A percentile compares a stretch with the other conserved stretches of the same genome.
Conservation (phyloP, 2,888 invertebrate species). For the Danaus chrysippus region DNA sequence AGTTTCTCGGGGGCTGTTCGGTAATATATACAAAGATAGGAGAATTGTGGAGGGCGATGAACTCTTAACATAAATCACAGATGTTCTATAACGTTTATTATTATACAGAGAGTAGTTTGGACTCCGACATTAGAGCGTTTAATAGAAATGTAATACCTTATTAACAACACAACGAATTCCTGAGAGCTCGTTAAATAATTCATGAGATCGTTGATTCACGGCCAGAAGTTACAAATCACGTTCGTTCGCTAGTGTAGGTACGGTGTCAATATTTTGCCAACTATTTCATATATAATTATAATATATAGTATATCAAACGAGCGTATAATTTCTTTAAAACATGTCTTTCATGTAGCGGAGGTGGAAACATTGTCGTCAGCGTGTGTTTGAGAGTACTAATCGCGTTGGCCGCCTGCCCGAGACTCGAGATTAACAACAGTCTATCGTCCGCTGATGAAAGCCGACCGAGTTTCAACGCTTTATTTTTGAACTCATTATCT, state of each 20-base stretch:
- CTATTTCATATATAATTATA: conserved; percentile 36
- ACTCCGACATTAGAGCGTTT: neutral
- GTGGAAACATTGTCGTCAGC: conserved; percentile 46
- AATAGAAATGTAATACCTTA: conserved; percentile 12
- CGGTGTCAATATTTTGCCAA: conserved; percentile 37
- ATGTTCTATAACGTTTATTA: neutral
- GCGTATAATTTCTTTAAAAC: conserved; percentile 40
- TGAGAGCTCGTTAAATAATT: conserved; percentile 51
- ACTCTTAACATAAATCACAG: conserved; percentile 7
- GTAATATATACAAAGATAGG: conserved; percentile 53
- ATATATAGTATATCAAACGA: conserved; percentile 25
- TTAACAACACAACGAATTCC: conserved; percentile 45
- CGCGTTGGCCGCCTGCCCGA: conserved; percentile 64
- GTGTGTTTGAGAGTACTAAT: conserved; percentile 50
- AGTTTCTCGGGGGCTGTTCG: conserved; percentile 67
- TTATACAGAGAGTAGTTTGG: neutral
- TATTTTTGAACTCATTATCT: conserved; percentile 77
- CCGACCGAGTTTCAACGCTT: conserved; percentile 67
- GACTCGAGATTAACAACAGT: conserved; percentile 49
- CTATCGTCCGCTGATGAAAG: conserved; percentile 61
- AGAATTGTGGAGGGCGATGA: conserved; percentile 24
- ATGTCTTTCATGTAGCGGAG: conserved; percentile 44
- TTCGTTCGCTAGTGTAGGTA: conserved; percentile 44
- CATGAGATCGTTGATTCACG: conserved; percentile 58
- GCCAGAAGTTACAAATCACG: conserved; percentile 49